Base-by-base conservation (phyloP, 2,888 invertebrate genomes). In the Zygothrica quintamaculata region DNA sequence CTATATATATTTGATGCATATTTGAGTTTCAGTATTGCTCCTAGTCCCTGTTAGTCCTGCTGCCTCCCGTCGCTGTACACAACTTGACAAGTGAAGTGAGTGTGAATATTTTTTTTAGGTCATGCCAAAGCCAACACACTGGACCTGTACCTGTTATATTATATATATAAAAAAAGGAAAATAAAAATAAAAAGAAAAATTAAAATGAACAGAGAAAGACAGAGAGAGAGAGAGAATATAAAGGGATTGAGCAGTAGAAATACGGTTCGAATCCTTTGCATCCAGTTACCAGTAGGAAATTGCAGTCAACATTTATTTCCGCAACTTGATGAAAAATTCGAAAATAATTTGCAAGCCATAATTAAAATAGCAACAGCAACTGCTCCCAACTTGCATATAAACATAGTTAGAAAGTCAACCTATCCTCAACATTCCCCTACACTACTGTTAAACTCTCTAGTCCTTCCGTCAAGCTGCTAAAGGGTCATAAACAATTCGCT, bases 1-100 rank as follows among this genome's bases (percentile, higher is more conserved):
- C n/a, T 52, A 25, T 77, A 56, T 15, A 47, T 55, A 42, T 57
- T 11, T 55, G 46, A 43, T 44, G 33, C 50, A 36, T 25, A 15
- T 59, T 64, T 56, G 64, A 40, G 7, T 15, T 1, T 36, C 44
- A 46, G 43, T 22, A 12, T 47, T 37, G 51, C 50, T 11, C 34
- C 11, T 18, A 31, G 31, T 5, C 48, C 33, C 51, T 67, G 26
- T n/a, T n/a, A n/a, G 8, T 26, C 29, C 36, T 46, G 52, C 33
- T 9, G 36, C 39, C 37, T 12, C 53, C 60, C 46, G 61, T 62
- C 59, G 62, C 61, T 75, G 78, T 74, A 81, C 78, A 79, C 80
- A 79, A 86, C 86, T 86, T 61, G 80, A 86, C 86, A 71, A 71
- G 80, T 80, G 80, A 86, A 80, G 80, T 80, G 86, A 79, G 86